Evolutionary conservation across 2,888 invertebrate species (phyloP).

Genomic region (Drosophila melanosoma): DNA sequence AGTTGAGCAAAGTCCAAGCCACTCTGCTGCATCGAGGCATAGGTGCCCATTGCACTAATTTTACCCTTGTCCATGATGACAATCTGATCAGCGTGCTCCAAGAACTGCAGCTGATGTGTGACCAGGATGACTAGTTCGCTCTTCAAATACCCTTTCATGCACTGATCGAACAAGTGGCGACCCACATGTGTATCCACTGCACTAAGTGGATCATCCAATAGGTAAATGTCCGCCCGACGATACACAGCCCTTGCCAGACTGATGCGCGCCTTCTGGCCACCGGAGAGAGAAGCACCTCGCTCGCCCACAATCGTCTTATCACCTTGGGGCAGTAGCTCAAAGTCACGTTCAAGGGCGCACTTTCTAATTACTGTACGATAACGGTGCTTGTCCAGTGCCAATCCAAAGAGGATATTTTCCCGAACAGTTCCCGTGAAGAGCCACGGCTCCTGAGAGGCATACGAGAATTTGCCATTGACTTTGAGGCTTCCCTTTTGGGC

Average conservation of each 20-base stretch:
- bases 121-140: conserved; percentile 91
- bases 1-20: conserved; percentile 92
- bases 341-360: conserved; percentile 86
- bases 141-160: conserved; percentile 85
- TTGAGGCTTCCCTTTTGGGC: conserved; percentile 86
- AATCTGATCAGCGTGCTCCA: conserved; percentile 88
- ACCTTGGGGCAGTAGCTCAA: conserved; percentile 87
- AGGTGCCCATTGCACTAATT: conserved; percentile 87
- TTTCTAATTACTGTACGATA: conserved; percentile 86
- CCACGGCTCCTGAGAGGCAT: conserved; percentile 94
- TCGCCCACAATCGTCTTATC: conserved; percentile 90
- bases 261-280: conserved; percentile 94
- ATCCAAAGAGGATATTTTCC: conserved; percentile 87
- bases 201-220: conserved; percentile 95
- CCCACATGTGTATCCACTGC: conserved; percentile 97
- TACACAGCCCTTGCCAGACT: conserved; percentile 95
- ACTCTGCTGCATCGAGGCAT: conserved; percentile 89
- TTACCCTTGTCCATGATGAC: conserved; percentile 83
- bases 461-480: conserved; percentile 88
- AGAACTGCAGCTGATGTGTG: conserved; percentile 93
- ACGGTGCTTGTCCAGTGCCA: conserved; percentile 87
- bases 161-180: conserved; percentile 92
- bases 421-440: conserved; percentile 89
- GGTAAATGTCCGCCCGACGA: conserved; percentile 92
- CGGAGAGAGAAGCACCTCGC: conserved; percentile 92